Evolutionary conservation across 2,113 vertebrate genomes (phyloP).

Genomic region (Cyanoramphus novaezelandiae): DNA sequence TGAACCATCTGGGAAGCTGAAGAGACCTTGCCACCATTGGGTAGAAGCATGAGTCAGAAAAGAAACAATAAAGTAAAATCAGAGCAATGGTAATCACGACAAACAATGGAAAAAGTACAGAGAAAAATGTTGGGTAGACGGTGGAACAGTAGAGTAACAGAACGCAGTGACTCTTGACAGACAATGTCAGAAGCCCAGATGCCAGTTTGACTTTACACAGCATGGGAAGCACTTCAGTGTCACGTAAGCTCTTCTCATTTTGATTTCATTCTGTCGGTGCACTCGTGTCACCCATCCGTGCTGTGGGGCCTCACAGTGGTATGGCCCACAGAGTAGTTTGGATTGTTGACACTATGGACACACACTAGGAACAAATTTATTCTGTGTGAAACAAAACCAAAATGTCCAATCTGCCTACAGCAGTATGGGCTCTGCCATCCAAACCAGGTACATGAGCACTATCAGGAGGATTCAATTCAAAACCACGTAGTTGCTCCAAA

Average conservation of each 20-base stretch:
- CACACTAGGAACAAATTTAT: not conserved
- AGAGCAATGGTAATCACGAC: not conserved
- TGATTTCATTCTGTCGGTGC: not conserved
- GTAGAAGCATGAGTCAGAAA: not conserved
- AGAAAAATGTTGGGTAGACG: not conserved
- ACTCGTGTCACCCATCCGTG: not conserved
- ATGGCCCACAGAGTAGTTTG: not conserved
- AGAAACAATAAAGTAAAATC: not conserved
- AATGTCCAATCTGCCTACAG: not conserved
- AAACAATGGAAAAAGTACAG: not conserved
- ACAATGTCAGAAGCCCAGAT: not conserved
- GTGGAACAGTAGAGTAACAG: not conserved
- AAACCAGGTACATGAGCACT: not conserved
- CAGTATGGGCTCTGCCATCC: not conserved
- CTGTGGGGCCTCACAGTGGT: not conserved
- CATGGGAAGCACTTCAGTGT: not conserved
- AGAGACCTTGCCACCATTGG: not conserved
- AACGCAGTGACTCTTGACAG: not conserved
- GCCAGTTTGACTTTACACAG: not conserved
- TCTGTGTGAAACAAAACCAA: not conserved
- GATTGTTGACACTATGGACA: rapidly evolving
- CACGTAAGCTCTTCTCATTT: not conserved
- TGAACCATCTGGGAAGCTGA: not conserved
- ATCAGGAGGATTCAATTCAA: not conserved
- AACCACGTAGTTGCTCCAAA: rapidly evolving